Base-by-base conservation (phyloP, 2,888 invertebrate genomes). In the Notodonta dromedarius region DNA sequence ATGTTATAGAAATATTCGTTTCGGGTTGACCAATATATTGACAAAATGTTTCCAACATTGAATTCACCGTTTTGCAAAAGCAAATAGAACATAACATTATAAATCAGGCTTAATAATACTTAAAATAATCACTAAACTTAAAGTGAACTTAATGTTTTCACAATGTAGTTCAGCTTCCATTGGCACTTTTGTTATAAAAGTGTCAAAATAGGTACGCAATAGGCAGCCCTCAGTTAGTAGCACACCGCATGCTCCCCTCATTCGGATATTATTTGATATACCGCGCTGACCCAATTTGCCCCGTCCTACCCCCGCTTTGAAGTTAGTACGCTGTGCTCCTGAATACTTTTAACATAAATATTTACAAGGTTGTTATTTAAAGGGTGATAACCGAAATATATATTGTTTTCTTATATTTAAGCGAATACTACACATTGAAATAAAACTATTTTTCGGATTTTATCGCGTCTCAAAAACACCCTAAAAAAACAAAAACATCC, bases 201-300 rank as follows among this genome's bases (percentile, higher is more conserved):
- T 16, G 16, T 16, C 50, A 50, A 48, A 48, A 48, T 48, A 24
- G 24, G 24, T 24, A 14, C 13, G n/a, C 14, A n/a, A 14, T 48
- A 5, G n/a, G 50, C 11, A 16, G 16, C 50, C 50, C 50, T 16
- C 50, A 11, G 48, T 24, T 24, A 24, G 35, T 7, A 35, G 35
- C 35, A 35, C 35, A 7, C 35, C n/a, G 4, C 14, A 14, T 8
- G 50, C 4, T 50, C n/a, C 50, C 11, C 14, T 48, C 48, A 48
- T 14, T 14, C 7, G n/a, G n/a, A 11, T 11, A 44, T n/a, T 32
- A 24, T 32, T 52, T 32, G 32, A 52, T 52, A 6, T 52, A 52
- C 52, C 32, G 50, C 11, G 2, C 13, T 52, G 52, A 52, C 52
- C 52, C 32, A 52, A 52, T 52, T 52, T 32, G 50, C 32, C 52